Percentiles rank a stretch among this genome's conserved stretches.
Evolutionary conservation across 2,113 vertebrate species (phyloP).

Genomic region (Proteles cristata): DNA sequence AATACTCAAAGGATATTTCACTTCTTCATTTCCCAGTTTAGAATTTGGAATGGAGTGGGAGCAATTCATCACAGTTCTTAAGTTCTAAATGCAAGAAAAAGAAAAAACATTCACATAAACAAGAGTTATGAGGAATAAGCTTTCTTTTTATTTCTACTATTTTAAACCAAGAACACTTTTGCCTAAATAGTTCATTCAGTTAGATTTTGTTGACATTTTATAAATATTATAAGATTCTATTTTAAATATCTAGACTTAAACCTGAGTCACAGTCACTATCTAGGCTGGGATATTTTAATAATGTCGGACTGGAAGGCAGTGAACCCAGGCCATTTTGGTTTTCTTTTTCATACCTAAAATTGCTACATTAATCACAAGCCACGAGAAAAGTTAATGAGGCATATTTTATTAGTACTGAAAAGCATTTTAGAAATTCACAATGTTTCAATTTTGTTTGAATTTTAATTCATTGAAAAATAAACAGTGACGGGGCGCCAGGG

Average conservation of each 20-base stretch:
- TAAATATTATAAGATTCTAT: slow-evolving; percentile 45
- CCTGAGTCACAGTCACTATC: neutral
- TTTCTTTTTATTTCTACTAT: slow-evolving; percentile 1
- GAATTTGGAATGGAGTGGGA: neutral
- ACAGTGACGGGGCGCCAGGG: too few species aligned
- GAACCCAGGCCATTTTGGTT: neutral
- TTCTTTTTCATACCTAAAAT: slow-evolving; percentile 8
- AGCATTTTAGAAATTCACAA: neutral
- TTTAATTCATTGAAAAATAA: slow-evolving; percentile 10
- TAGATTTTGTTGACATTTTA: slow-evolving; percentile 54
- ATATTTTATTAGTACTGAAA: neutral
- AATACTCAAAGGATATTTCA: neutral
- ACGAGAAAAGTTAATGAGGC: neutral
- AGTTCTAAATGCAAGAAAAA: neutral
- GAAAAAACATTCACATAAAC: neutral
- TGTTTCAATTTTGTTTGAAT: slow-evolving; percentile 10
- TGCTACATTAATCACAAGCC: neutral
- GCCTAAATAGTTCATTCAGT: neutral
- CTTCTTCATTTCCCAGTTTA: slow-evolving; percentile 23
- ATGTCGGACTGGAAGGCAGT: neutral
- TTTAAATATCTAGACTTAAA: slow-evolving; percentile 2
- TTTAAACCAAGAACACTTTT: neutral
- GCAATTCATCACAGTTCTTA: neutral
- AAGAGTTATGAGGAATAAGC: neutral
- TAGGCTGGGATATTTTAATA: slow-evolving; percentile 34